Evolutionary conservation across 2,797 vertebrate genomes (phyloP).

Genomic region (Smutsia temminckii): DNA sequence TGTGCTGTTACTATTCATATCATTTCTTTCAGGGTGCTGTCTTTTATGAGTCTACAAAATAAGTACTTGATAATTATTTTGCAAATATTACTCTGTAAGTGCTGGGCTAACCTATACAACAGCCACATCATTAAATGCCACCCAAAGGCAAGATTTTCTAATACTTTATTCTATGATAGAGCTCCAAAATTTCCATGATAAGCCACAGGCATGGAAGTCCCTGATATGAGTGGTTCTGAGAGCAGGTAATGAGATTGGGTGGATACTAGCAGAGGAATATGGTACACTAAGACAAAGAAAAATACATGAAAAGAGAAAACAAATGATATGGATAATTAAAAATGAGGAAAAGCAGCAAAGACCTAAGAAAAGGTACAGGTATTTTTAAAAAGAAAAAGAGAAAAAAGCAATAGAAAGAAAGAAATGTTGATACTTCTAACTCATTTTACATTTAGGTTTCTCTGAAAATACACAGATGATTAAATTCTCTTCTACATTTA

Average conservation of each 20-base stretch:
- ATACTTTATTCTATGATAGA: background rate
- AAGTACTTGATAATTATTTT: background rate
- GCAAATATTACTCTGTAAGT: background rate
- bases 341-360: background rate
- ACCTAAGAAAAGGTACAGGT: background rate
- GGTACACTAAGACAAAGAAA: background rate
- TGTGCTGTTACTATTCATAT: background rate
- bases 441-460: background rate
- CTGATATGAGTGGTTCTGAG: background rate
- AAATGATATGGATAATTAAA: background rate
- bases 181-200: background rate
- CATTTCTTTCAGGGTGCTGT: background rate
- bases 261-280: background rate
- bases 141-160: background rate
- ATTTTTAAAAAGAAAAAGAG: background rate
- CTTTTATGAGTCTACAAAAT: background rate
- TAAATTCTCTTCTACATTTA: background rate
- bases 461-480: background rate
- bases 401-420: conserved; percentile 12
- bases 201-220: background rate
- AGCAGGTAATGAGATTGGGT: background rate
- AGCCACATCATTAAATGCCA: background rate
- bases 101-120: background rate
- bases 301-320: background rate
- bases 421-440: background rate